A percentile compares a stretch with the other conserved stretches of the same genome.
phyloP scores from a whole-genome alignment of 2,113 vertebrate species.

The Typhlomys cinereus region DNA sequence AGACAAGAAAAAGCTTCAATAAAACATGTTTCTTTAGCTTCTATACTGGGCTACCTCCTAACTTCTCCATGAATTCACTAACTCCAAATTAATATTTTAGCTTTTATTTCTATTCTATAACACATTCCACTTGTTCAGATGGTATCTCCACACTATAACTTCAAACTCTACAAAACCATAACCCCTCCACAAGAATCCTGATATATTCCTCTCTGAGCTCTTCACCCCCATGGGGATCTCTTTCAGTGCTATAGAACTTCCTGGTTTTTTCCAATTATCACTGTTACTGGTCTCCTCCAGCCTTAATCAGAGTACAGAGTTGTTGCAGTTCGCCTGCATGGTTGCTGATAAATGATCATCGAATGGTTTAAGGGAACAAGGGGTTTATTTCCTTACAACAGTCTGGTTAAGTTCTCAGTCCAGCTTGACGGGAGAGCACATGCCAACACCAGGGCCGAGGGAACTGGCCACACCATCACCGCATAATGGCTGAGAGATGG shows the following conservation, averaged over 20 bases:
- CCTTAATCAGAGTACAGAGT: background rate
- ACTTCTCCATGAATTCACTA: background rate
- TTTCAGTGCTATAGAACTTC: background rate
- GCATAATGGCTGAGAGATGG: no score
- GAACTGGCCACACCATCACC: no score
- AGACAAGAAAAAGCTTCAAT: conserved; percentile 13
- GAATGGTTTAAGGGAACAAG: no score
- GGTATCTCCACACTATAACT: background rate
- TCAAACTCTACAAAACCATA: background rate
- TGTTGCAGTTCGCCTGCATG: no score
- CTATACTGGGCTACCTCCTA: background rate
- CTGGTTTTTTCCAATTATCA: no score
- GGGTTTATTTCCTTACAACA: no score
- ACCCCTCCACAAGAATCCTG: background rate
- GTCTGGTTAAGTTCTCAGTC: no score
- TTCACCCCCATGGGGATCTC: background rate
- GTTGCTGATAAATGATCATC: no score
- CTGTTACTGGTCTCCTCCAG: background rate
- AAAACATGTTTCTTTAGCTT: conserved; percentile 27
- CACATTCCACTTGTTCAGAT: conserved; percentile 2
- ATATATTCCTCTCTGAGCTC: conserved; percentile 5
- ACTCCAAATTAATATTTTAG: conserved; percentile 26
- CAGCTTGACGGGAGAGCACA: no score
- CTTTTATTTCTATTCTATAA: conserved; percentile 14
- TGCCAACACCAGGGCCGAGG: no score